phyloP scores from a whole-genome alignment of 2,888 invertebrate species.

The Drosophila mettleri region DNA sequence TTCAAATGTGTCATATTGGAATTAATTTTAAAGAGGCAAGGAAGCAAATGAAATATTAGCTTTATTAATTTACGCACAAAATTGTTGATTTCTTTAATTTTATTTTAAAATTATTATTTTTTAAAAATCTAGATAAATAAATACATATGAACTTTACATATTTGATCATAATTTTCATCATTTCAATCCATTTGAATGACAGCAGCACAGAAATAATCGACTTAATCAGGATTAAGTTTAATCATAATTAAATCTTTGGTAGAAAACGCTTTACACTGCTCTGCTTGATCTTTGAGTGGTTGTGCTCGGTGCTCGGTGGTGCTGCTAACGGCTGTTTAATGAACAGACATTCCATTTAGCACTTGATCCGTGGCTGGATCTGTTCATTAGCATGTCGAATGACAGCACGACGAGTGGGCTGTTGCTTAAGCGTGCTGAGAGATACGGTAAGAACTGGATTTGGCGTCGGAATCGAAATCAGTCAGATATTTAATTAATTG shows the following conservation, averaged over 20 bases:
- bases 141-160: too few relatives aligned
- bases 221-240: neutral
- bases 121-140: too few relatives aligned
- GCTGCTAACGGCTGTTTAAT: conserved; percentile 57
- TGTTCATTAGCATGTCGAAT: conserved; percentile 52
- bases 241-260: conserved; percentile 12
- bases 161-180: too few relatives aligned
- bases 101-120: too few relatives aligned
- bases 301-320: neutral
- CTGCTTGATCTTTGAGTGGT: conserved; percentile 11
- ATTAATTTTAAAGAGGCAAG: too few relatives aligned
- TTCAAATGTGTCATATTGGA: too few relatives aligned
- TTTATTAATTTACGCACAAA: too few relatives aligned
- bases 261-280: conserved; percentile 9
- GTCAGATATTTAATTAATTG: conserved; percentile 56
- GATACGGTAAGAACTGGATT: conserved; percentile 41
- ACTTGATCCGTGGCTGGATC: conserved; percentile 31
- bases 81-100: too few relatives aligned
- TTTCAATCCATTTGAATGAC: neutral
- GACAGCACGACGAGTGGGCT: conserved; percentile 30
- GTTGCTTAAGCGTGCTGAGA: conserved; percentile 23
- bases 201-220: neutral
- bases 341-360: conserved; percentile 57
- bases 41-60: too few relatives aligned
- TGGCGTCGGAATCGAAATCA: conserved; percentile 29